phyloP scores from a whole-genome alignment of 2,888 invertebrate genomes.

The Cylloceria caligata region DNA sequence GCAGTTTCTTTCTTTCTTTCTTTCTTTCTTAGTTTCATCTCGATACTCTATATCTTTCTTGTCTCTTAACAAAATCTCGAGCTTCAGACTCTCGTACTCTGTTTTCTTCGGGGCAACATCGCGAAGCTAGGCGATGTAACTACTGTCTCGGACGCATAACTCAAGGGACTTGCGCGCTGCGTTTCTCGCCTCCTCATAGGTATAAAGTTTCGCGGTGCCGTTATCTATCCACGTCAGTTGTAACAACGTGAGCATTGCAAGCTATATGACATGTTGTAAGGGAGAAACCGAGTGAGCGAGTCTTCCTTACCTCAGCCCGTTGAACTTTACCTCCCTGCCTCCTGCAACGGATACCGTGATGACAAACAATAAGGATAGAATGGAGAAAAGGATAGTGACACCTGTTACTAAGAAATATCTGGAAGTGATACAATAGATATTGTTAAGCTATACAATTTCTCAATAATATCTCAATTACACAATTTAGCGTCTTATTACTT shows the following conservation, averaged over 20 bases:
- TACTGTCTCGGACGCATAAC: conserved; percentile 46
- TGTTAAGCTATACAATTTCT: background rate
- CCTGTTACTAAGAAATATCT: background rate
- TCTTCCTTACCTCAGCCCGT: conserved; percentile 26
- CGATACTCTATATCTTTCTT: conserved; percentile 18
- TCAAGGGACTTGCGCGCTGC: conserved; percentile 31
- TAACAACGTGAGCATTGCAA: conserved; percentile 57
- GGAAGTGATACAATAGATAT: background rate
- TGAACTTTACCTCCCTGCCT: conserved; percentile 22
- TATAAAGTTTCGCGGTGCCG: conserved; percentile 50
- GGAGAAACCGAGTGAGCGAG: conserved; percentile 22
- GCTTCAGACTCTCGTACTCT: background rate
- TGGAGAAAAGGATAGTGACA: background rate
- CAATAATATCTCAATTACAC: background rate
- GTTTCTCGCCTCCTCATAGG: conserved; percentile 26
- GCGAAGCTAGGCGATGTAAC: conserved; percentile 39
- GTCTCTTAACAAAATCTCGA: conserved; percentile 27
- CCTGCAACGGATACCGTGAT: conserved; percentile 16
- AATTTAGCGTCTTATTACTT: background rate
- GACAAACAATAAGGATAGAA: conserved; percentile 6
- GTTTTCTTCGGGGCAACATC: background rate
- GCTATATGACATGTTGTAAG: conserved; percentile 28
- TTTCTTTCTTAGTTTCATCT: background rate
- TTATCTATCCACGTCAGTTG: conserved; percentile 65
- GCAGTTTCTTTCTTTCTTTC: background rate